Evolutionary conservation across 2,888 invertebrate species (phyloP).

Genomic region (Parelbella ahira): DNA sequence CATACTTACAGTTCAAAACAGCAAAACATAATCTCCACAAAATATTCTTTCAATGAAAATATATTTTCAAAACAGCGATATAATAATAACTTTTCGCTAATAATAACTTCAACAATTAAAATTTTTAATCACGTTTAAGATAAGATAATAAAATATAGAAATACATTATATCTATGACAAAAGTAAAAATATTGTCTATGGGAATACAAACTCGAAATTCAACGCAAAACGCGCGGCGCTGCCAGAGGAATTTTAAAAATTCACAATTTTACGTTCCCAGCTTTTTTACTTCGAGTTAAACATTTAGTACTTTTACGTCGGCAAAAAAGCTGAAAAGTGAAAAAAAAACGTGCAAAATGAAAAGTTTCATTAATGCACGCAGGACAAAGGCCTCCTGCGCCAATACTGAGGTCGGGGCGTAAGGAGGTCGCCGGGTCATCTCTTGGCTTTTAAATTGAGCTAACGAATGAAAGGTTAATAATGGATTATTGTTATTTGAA

Average conservation of each 20-base stretch:
- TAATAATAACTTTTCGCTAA: no score
- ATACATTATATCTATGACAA: no score
- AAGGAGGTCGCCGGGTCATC: slow-evolving; percentile 20
- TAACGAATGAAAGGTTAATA: slow-evolving; percentile 10
- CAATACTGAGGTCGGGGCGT: slow-evolving; percentile 2
- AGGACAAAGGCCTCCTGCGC: slow-evolving; percentile 17
- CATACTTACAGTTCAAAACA: slow-evolving; percentile 4
- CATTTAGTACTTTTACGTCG: slow-evolving; percentile 1
- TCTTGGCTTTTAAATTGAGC: neutral
- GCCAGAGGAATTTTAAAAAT: slow-evolving; percentile 1
- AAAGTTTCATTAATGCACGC: slow-evolving; percentile 21
- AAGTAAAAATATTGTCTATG: no score
- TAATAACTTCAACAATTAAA: no score
- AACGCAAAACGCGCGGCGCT: neutral
- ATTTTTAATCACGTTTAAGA: no score
- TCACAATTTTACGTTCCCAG: neutral
- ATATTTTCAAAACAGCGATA: no score
- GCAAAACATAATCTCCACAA: no score
- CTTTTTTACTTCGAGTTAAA: slow-evolving; percentile 3
- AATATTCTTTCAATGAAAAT: no score
- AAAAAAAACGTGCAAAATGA: slow-evolving; percentile 5
- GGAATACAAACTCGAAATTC: no score
- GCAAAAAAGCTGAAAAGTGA: slow-evolving; percentile 16
- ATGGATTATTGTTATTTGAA: slow-evolving; percentile 4
- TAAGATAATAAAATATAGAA: no score